A percentile compares a stretch with the other conserved stretches of the same genome.
phyloP scores from a whole-genome alignment of 1,140 invertebrate species.

The Drosophila miranda region DNA sequence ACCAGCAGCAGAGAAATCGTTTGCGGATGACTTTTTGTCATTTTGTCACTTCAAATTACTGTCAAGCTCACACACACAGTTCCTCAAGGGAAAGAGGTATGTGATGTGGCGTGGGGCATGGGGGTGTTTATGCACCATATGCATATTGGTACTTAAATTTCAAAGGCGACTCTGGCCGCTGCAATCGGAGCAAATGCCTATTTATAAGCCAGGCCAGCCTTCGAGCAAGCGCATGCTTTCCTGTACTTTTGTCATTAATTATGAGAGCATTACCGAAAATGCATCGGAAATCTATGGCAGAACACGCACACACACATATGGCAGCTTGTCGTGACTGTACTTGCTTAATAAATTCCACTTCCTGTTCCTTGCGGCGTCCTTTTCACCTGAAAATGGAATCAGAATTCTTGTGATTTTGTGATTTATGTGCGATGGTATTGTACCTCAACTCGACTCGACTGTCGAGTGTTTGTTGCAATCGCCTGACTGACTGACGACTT shows the following conservation, averaged over 20 bases:
- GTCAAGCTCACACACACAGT: slow-evolving; percentile 32
- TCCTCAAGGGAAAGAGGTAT: not conserved
- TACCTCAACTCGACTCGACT: not conserved
- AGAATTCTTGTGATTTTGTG: not conserved
- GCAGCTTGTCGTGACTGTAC: slow-evolving; percentile 36
- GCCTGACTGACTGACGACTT: not conserved
- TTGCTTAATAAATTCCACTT: slow-evolving; percentile 39
- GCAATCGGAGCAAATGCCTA: slow-evolving; percentile 39
- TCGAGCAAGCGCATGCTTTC: slow-evolving; percentile 16
- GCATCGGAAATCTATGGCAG: slow-evolving; percentile 26
- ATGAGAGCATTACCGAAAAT: slow-evolving; percentile 58
- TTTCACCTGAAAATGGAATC: too few species aligned
- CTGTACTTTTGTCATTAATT: slow-evolving; percentile 71
- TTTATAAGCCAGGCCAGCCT: slow-evolving; percentile 44
- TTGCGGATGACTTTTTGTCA: slow-evolving; percentile 69
- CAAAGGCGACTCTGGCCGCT: slow-evolving; percentile 13
- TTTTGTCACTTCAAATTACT: slow-evolving; percentile 76
- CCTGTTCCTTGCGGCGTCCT: slow-evolving; percentile 28
- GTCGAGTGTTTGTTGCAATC: slow-evolving; percentile 40
- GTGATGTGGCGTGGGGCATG: slow-evolving; percentile 1
- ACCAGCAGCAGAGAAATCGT: slow-evolving; percentile 58
- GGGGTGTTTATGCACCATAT: slow-evolving; percentile 13
- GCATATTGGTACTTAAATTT: slow-evolving; percentile 69
- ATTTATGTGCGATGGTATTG: too few species aligned
- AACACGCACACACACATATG: slow-evolving; percentile 3